Evolutionary conservation across 1,140 invertebrate genomes (phyloP).

Genomic region (Teleopsis dalmanni): DNA sequence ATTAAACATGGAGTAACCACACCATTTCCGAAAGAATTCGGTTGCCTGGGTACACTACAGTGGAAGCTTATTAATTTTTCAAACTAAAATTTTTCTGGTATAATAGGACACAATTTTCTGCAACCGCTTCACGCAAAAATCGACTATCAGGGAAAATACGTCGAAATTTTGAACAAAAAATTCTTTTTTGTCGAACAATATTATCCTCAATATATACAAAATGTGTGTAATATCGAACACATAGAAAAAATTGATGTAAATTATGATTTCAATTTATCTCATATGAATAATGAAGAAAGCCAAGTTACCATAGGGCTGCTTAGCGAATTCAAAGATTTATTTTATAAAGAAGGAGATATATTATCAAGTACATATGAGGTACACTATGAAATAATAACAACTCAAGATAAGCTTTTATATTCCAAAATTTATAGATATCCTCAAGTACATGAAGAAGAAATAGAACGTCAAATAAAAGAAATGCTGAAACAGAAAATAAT

Average conservation of each 20-base stretch:
- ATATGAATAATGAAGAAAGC: conserved; percentile 2
- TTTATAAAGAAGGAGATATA: background rate
- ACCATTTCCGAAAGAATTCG: background rate
- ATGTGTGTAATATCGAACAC: no score
- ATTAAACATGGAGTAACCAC: background rate
- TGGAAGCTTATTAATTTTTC: background rate
- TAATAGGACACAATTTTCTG: background rate
- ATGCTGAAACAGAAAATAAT: conserved; percentile 3
- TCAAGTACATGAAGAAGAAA: conserved; percentile 3
- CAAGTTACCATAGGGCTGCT: background rate
- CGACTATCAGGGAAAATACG: background rate
- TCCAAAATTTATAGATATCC: conserved; percentile 15
- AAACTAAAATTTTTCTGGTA: background rate
- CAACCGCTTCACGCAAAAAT: no score
- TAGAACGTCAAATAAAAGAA: conserved; percentile 22
- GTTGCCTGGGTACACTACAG: background rate
- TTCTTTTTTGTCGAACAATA: background rate
- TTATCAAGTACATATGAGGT: background rate
- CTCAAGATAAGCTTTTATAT: conserved; percentile 9
- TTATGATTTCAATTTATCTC: background rate
- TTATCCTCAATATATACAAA: background rate
- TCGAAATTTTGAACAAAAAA: background rate
- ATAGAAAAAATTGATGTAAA: background rate
- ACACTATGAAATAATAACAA: conserved; percentile 1
- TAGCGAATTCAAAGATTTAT: background rate